phyloP scores from a whole-genome alignment of 1,140 invertebrate genomes.

The Atta texana region DNA sequence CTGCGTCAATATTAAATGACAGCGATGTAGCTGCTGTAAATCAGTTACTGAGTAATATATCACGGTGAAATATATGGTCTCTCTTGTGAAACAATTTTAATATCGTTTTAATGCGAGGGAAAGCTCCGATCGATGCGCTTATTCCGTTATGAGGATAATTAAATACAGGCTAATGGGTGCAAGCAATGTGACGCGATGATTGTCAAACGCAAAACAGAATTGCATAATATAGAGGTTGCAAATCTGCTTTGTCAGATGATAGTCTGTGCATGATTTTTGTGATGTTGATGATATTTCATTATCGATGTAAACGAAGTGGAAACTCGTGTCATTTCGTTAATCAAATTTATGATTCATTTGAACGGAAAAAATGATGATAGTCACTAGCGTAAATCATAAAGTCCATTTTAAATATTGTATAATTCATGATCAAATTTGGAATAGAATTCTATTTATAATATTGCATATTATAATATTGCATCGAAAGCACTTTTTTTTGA shows the following conservation, averaged over 20 bases:
- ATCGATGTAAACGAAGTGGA: background rate
- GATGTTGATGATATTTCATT: slow-evolving; percentile 32
- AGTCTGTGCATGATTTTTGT: background rate
- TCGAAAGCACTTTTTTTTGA: too few relatives aligned
- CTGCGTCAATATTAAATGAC: slow-evolving; percentile 55
- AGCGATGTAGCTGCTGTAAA: slow-evolving; percentile 58
- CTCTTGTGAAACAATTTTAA: slow-evolving; percentile 42
- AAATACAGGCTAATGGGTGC: slow-evolving; percentile 28
- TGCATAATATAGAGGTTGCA: slow-evolving; percentile 18
- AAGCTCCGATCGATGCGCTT: slow-evolving; percentile 14
- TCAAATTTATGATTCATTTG: background rate
- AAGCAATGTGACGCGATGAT: slow-evolving; percentile 28
- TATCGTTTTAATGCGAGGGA: slow-evolving; percentile 17
- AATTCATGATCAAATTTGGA: too few relatives aligned
- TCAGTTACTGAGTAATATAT: slow-evolving; percentile 60
- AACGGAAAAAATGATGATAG: slow-evolving; percentile 1
- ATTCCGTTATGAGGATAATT: slow-evolving; percentile 29
- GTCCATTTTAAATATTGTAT: too few relatives aligned
- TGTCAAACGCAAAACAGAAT: slow-evolving; percentile 21
- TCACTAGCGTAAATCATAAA: too few relatives aligned
- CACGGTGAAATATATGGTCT: slow-evolving; percentile 37
- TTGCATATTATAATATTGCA: too few relatives aligned
- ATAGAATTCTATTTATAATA: too few relatives aligned
- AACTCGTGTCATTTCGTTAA: slow-evolving; percentile 22
- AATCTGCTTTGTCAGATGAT: slow-evolving; percentile 26